A percentile compares a stretch with the other conserved stretches of the same genome.
Evolutionary conservation across 2,113 vertebrate species (phyloP).

Genomic region (Stercorarius parasiticus): DNA sequence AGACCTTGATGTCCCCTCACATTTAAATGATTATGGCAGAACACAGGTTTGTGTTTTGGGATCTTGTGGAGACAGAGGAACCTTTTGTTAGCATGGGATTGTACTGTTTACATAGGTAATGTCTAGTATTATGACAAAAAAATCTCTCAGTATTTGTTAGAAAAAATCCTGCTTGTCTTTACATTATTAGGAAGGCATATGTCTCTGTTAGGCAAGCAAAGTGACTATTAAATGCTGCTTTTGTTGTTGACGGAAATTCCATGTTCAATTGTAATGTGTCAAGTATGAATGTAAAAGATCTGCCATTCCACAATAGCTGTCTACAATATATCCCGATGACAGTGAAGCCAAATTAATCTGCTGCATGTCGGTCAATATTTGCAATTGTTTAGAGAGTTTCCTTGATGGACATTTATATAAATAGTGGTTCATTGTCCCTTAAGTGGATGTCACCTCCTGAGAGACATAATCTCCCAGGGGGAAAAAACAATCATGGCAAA

Average conservation of each 20-base stretch:
- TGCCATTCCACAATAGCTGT: not conserved
- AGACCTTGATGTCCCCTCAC: not conserved
- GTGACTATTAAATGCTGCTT: not conserved
- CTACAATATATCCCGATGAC: not conserved
- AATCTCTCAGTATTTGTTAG: not conserved
- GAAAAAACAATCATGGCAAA: constrained; percentile 39
- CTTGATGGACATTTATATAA: constrained; percentile 57
- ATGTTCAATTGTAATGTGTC: not conserved
- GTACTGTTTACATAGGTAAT: not conserved
- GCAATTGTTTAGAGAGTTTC: constrained; percentile 52
- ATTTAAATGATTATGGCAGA: not conserved
- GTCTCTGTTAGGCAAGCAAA: not conserved
- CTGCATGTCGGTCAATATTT: constrained; percentile 56
- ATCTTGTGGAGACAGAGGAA: not conserved
- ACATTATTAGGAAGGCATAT: not conserved
- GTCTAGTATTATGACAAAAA: constrained; percentile 13
- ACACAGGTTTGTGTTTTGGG: not conserved
- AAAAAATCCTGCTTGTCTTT: not conserved
- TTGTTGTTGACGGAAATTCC: not conserved
- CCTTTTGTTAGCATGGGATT: not conserved
- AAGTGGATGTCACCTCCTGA: constrained; percentile 60
- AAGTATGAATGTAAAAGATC: not conserved
- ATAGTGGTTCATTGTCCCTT: constrained; percentile 56
- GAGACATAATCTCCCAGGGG: constrained; percentile 27
- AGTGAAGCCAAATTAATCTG: constrained; percentile 33